Evolutionary conservation across 2,888 invertebrate genomes (phyloP), one percentile per base, ranked within the genome.

Genomic region (Onchidella celtica): DNA sequence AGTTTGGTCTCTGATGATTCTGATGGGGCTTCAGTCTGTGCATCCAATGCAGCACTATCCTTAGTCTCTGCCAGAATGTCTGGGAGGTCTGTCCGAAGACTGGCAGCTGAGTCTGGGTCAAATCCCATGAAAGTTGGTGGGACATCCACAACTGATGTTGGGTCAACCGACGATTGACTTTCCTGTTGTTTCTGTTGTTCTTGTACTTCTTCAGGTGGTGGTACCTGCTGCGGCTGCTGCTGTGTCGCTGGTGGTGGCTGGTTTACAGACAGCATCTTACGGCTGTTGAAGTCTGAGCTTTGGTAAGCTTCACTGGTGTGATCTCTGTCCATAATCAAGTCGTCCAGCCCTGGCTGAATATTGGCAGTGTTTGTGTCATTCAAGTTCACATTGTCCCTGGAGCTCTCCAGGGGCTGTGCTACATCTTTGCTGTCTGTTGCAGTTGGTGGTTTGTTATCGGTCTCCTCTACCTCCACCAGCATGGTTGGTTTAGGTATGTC

Each of bases 261-360:
- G 29, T 63, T 75, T 24, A 84, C 70, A 24, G 84, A 84, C 66
- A 84, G 61, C 27, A 84, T 72, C 40, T 82, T 82, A 21, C 84
- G 68, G n/a, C 84, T 80, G 32, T 70, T 74, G 47, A 79, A 83
- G 21, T 84, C 84, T 1, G 70, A 55, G 34, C 79, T 84, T 47
- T 81, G 72, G 55, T 84, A 84, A 27, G 70, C 47, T 47, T 81
- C 32, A 57, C 40, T 47, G 36, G 32, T 32, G 6, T 79, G 40
- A 6, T 72, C 24, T 2, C 59, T 76, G 24, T 76, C 79, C 21
- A 40, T 29, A 3, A n/a, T 38, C 36, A 57, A 27, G 24, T 75
- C 57, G 17, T 36, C 68, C 57, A 24, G 32, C n/a, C 11, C 77
- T 32, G 34, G 2, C 57, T 32, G 36, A 6, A 36, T 9, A 24